A percentile compares a stretch with the other conserved stretches of the same genome.
Conservation (phyloP, 2,888 invertebrate species). For the Elysia crispata region DNA sequence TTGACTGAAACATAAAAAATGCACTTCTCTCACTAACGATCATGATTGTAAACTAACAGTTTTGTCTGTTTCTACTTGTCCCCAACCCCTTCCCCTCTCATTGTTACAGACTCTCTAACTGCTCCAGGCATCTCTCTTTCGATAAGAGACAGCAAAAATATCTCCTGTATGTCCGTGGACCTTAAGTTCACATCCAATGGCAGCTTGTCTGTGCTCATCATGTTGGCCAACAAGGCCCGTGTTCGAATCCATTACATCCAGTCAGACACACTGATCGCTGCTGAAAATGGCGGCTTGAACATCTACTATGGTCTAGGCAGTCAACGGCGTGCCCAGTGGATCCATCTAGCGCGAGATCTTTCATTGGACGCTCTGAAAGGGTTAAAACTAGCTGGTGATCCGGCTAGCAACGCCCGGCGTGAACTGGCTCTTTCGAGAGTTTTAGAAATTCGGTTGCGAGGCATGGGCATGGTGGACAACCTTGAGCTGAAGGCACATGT, state of each 20-base stretch:
- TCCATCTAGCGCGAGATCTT: constrained; percentile 89
- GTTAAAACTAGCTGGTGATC: background rate
- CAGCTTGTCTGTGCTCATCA: constrained; percentile 87
- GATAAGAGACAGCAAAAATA: constrained; percentile 84
- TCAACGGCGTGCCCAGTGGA: constrained; percentile 81
- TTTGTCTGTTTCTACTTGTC: background rate
- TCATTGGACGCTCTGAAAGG: constrained; percentile 95
- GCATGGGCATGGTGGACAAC: constrained; percentile 73
- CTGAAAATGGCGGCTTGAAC: constrained; percentile 84
- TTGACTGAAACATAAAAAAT: too few species aligned
- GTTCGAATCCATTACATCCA: constrained; percentile 91
- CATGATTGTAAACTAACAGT: background rate
- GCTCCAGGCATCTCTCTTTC: constrained; percentile 78
- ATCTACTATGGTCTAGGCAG: constrained; percentile 89
- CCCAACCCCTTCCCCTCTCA: too few species aligned
- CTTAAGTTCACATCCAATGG: constrained; percentile 87
- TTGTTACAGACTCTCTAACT: constrained; percentile 57
- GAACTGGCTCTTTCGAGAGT: constrained; percentile 57
- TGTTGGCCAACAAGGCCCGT: constrained; percentile 83
- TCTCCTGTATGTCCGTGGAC: constrained; percentile 84
- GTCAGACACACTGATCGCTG: constrained; percentile 85
- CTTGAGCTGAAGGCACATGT: constrained; percentile 82
- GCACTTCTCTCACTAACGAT: too few species aligned
- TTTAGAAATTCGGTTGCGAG: constrained; percentile 67
- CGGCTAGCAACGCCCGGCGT: background rate